Conservation (phyloP, 2,888 invertebrate species). For the Nematopogon swammerdamellus region DNA sequence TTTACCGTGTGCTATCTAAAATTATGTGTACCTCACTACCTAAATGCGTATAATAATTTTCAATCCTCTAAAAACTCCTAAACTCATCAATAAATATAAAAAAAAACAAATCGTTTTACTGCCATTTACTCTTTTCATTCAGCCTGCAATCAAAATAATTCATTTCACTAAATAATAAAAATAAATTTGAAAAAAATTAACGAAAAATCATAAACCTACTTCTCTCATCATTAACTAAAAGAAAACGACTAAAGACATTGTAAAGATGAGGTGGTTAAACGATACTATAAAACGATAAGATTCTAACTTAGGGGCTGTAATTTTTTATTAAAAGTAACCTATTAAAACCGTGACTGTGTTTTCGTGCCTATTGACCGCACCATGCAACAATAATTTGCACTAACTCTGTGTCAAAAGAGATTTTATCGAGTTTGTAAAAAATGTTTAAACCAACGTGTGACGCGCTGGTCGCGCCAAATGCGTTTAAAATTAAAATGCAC, state of each 20-base stretch:
- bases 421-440: background rate
- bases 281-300: background rate
- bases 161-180: too few relatives aligned
- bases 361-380: slow-evolving; percentile 47
- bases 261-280: slow-evolving; percentile 15
- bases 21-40: too few relatives aligned
- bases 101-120: too few relatives aligned
- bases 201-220: background rate
- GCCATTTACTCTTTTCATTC: too few relatives aligned
- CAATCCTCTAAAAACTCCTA: too few relatives aligned
- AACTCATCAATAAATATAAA: too few relatives aligned
- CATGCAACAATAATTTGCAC: slow-evolving; percentile 32
- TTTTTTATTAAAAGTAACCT: slow-evolving; percentile 19
- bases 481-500: background rate
- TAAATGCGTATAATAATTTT: too few relatives aligned
- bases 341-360: slow-evolving; percentile 34
- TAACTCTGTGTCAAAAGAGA: slow-evolving; percentile 1
- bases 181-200: too few relatives aligned
- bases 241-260: slow-evolving; percentile 9
- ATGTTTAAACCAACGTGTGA: slow-evolving; percentile 1
- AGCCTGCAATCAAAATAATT: too few relatives aligned
- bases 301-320: slow-evolving; percentile 1
- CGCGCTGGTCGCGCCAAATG: slow-evolving; percentile 5
- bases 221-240: too few relatives aligned
- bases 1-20: too few relatives aligned